Evolutionary conservation across 2,888 invertebrate species (phyloP).

Genomic region (Sussaba pulchella): DNA sequence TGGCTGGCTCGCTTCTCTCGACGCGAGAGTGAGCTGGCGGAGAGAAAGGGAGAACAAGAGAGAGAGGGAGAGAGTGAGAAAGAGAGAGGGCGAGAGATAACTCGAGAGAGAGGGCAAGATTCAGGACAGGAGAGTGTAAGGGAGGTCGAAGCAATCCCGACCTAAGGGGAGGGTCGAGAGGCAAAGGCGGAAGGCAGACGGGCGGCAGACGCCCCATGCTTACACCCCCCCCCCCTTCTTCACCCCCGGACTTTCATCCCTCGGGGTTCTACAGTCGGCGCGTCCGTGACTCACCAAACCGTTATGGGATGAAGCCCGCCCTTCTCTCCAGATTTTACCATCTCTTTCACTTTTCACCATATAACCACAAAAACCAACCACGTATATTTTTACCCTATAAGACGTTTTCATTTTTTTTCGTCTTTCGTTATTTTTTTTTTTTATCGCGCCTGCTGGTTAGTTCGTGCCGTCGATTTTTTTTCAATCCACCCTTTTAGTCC

Average conservation of each 20-base stretch:
- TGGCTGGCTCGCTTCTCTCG: constrained; percentile 35
- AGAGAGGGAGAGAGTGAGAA: constrained; percentile 43
- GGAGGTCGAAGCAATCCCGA: constrained; percentile 51
- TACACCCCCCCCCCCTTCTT: constrained; percentile 74
- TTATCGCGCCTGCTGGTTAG: not conserved
- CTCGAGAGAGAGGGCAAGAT: too few species aligned
- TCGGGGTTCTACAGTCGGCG: constrained; percentile 52
- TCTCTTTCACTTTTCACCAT: constrained; percentile 58
- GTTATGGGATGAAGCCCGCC: constrained; percentile 82
- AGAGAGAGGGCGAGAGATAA: constrained; percentile 40
- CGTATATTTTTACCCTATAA: not conserved
- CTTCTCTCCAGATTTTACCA: constrained; percentile 75
- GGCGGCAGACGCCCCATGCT: constrained; percentile 83
- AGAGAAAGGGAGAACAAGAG: too few species aligned
- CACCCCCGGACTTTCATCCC: constrained; percentile 60
- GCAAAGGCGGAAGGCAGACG: constrained; percentile 82
- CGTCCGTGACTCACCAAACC: constrained; percentile 83
- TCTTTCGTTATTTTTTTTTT: constrained; percentile 13
- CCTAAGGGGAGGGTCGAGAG: constrained; percentile 64
- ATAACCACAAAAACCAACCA: constrained; percentile 9
- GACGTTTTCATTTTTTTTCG: not conserved
- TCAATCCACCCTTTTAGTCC: not conserved
- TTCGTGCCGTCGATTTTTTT: constrained; percentile 6
- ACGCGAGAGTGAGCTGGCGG: too few species aligned
- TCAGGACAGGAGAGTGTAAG: constrained; percentile 47